Percentiles rank a stretch among this genome's conserved stretches.
Conservation (phyloP, 2,113 vertebrate genomes). For the Pardalotus punctatus region DNA sequence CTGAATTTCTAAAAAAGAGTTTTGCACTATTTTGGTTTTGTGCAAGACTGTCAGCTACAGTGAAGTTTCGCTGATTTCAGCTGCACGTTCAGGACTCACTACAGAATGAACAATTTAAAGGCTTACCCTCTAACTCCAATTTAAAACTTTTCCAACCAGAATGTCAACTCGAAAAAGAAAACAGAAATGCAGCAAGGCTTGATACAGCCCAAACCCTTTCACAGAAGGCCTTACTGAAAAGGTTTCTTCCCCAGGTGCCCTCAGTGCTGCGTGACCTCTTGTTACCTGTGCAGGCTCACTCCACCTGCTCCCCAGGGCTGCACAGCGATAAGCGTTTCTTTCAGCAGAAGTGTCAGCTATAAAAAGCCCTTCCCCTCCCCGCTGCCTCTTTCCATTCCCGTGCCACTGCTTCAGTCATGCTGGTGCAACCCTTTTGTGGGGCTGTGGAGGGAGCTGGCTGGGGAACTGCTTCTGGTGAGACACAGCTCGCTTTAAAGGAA, state of each 20-base stretch:
- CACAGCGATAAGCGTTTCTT: not conserved
- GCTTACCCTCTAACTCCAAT: not conserved
- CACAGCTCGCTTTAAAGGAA: not conserved
- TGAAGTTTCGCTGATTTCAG: not conserved
- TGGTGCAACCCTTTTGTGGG: not conserved
- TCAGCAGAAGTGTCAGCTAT: slow-evolving; percentile 56
- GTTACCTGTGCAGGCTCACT: slow-evolving; percentile 41
- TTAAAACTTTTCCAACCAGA: not conserved
- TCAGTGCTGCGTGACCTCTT: not conserved
- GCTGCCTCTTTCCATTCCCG: not conserved
- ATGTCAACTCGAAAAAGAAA: not conserved
- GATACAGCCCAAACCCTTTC: not conserved
- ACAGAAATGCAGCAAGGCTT: not conserved
- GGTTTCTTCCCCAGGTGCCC: not conserved
- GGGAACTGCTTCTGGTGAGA: not conserved
- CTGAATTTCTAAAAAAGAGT: not conserved
- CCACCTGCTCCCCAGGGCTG: slow-evolving; percentile 31
- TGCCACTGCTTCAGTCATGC: not conserved
- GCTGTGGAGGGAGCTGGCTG: not conserved
- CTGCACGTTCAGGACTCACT: not conserved
- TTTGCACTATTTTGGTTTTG: not conserved
- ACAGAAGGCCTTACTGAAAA: not conserved
- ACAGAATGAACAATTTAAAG: not conserved
- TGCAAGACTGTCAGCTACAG: not conserved
- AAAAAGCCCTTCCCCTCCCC: slow-evolving; percentile 55